These are phyloP conservation scores for Rhopalosiphum maidis DNA, from an alignment of 1,140 invertebrate genomes.

Conservation along the genomic window DNA sequence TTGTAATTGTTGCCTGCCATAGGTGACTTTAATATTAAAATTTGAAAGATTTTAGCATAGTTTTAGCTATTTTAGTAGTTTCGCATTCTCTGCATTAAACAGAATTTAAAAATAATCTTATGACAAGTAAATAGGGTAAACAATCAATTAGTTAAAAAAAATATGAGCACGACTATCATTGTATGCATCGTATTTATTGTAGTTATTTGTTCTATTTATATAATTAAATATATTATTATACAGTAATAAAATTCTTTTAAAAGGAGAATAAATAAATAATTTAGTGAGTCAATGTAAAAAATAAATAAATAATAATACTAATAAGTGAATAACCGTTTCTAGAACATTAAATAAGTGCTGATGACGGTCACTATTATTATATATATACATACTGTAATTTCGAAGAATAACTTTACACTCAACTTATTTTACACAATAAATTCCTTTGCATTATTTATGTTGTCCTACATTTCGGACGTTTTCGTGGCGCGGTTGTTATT, in stretches of 20 bases:
- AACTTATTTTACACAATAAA: not conserved
- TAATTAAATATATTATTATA: not conserved
- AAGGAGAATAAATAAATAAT: not conserved
- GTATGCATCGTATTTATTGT: not conserved
- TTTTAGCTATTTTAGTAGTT: no score
- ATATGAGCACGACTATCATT: not conserved
- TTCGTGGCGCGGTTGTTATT: not conserved
- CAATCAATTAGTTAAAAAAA: not conserved
- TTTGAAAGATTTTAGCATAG: no score
- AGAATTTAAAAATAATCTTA: not conserved
- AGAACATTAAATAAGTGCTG: conserved; percentile 29
- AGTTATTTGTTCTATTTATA: not conserved
- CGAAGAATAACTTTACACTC: not conserved
- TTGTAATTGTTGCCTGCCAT: no score
- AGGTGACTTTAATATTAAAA: no score
- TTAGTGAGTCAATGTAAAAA: not conserved
- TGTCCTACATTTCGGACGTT: not conserved
- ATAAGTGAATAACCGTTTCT: conserved; percentile 23
- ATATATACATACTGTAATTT: not conserved
- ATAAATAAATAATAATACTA: not conserved
- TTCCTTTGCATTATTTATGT: conserved; percentile 21
- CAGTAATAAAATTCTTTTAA: not conserved
- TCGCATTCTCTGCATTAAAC: not conserved
- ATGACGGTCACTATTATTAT: not conserved
- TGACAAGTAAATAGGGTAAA: not conserved